Evolutionary conservation across 1,140 invertebrate species (phyloP), one percentile per base, ranked within the genome.

Genomic region (Solenopsis fugax): DNA sequence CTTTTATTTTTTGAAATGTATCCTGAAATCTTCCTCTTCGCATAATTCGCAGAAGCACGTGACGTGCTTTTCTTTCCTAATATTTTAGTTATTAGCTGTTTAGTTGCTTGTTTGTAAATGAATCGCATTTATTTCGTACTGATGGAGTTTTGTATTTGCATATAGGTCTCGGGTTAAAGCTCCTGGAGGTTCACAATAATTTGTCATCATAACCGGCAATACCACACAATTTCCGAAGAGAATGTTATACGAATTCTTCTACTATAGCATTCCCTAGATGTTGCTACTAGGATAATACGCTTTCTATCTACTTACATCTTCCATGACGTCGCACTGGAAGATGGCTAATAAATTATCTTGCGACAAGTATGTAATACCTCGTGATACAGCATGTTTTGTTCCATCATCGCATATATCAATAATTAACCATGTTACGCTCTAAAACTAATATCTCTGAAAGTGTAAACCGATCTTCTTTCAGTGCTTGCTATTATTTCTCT

Each of bases 291-390:
- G 54, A 75, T 84, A 73, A 58, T 13, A 58, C 54, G 52, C 50
- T 34, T 72, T 73, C 52, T 84, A 45, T 80, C 48, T 54, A 80
- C n/a, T 80, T 65, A n/a, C 29, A 72, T 73, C 37, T 84, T 84
- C 21, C 52, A 50, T 73, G 41, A 75, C 37, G 16, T 54, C 4
- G 48, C 34, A 54, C 69, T 81, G 48, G 64, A 81, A 71, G 64
- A 81, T 77, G 21, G n/a, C 29, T 81, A 45, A 67, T 80, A 80
- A 71, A n/a, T 18, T 71, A 41, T 81, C 21, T 81, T 71, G 24
- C 21, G 13, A 80, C 7, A 67, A 81, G 77, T 81, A 71, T 82
- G 80, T 71, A 72, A 73, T 60, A n/a, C 50, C 9, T 75, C 37
- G 24, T 58, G 37, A 60, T 82, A 45, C 34, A 58, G 67, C 41